Conservation (phyloP, 2,113 vertebrate species). For the Spea multiplicata region DNA sequence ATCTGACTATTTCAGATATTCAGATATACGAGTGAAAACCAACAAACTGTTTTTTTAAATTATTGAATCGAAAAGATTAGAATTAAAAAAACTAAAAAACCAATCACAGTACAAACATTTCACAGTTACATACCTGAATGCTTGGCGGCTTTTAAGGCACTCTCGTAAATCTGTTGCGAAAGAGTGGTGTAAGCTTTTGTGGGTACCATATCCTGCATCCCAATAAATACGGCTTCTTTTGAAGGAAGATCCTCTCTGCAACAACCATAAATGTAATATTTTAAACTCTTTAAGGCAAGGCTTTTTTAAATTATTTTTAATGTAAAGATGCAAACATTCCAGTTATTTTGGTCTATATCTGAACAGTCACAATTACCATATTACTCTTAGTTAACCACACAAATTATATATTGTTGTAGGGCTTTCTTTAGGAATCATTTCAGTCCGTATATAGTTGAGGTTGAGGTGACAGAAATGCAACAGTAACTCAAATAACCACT, state of each 20-base stretch:
- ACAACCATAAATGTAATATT: neutral
- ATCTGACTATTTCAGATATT: too few species aligned
- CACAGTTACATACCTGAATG: conserved; percentile 3
- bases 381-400: neutral
- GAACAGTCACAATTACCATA: neutral
- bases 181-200: too few species aligned
- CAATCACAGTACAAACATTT: neutral
- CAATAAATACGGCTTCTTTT: neutral
- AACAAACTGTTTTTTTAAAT: neutral
- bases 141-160: neutral
- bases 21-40: too few species aligned
- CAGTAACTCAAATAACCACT: neutral
- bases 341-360: too few species aligned
- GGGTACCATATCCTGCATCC: neutral
- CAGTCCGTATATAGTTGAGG: too few species aligned
- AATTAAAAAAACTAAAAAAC: neutral
- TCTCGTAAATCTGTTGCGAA: neutral
- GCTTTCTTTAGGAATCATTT: too few species aligned
- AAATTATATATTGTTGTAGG: neutral
- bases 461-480: too few species aligned
- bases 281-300: too few species aligned
- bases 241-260: neutral
- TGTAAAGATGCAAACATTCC: too few species aligned
- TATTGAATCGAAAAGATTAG: neutral
- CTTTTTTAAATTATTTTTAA: too few species aligned